Evolutionary conservation across 2,888 invertebrate genomes (phyloP), one percentile per base, ranked within the genome.

Genomic region (Tipula lateralis): DNA sequence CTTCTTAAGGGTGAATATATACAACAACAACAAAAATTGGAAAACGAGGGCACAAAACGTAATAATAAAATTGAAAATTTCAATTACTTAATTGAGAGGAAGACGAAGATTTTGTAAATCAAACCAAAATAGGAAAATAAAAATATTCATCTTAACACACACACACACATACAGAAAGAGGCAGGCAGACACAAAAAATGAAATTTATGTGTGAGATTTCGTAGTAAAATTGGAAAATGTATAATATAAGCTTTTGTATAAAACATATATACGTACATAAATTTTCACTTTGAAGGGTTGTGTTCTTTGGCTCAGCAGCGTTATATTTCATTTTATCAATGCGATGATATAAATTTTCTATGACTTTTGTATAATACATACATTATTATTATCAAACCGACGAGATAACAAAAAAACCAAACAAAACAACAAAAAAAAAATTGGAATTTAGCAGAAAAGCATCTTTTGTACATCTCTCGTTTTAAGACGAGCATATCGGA

Each of bases 1-100:
- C 66, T 66, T 66, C 66, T 66, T 66, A 66, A 66, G 66, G 66
- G 66, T 66, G 66, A 66, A 66, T 24, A 9, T 50, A 50, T 16
- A 44, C 16, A 44, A 16, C 16, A 66, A 24, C 66, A 50, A n/a
- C 12, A 66, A 24, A n/a, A n/a, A n/a, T n/a, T n/a, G n/a, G n/a
- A n/a, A n/a, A 66, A 66, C 24, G 24, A 66, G 24, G 24, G 66
- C 66, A 66, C 19, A 66, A 66, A 66, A 66, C 66, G 24, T 66
- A 66, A 66, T 50, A 50, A 50, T 66, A 24, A 66, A 66, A 50
- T 50, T 50, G 50, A 50, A 50, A 50, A 66, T 66, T 66, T 66
- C 66, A 66, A 66, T 66, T 66, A 66, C 66, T 66, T 66, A 66
- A 66, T 66, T 66, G 66, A 66, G 66, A 66, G 66, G 66, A 66